phyloP scores from a whole-genome alignment of 2,113 vertebrate genomes.

The Percina caprodes region DNA sequence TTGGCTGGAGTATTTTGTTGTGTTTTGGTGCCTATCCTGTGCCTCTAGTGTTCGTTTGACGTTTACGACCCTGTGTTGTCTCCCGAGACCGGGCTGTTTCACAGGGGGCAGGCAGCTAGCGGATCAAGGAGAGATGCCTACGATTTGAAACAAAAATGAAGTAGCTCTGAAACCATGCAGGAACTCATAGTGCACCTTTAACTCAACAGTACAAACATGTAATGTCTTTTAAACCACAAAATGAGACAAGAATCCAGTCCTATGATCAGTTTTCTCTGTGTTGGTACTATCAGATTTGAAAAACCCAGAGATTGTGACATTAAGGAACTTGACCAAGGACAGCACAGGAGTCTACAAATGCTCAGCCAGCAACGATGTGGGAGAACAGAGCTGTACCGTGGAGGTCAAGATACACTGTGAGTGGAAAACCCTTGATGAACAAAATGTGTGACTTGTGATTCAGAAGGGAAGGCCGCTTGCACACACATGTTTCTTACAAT shows the following conservation, averaged over 20 bases:
- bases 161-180: no score
- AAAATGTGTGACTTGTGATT: neutral
- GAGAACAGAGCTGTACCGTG: constrained; percentile 89
- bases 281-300: constrained; percentile 82
- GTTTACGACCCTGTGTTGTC: no score
- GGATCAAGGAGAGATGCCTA: no score
- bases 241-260: neutral
- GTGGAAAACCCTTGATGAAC: constrained; percentile 62
- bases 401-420: constrained; percentile 91
- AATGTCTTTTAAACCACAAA: neutral
- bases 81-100: no score
- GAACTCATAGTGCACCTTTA: neutral
- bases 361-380: constrained; percentile 90
- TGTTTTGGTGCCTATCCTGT: no score
- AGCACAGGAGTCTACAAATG: constrained; percentile 90
- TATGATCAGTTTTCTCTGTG: constrained; percentile 5
- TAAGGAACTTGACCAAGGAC: constrained; percentile 88
- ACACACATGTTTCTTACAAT: neutral
- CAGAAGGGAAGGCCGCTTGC: neutral
- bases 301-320: constrained; percentile 87
- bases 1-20: no score
- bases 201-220: neutral
- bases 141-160: no score
- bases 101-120: no score
- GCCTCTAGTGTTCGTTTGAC: no score